These are phyloP conservation scores for Exaiptasia diaphana DNA, from an alignment of 64 coral and sea anemone genomes.

Conservation along the genomic window DNA sequence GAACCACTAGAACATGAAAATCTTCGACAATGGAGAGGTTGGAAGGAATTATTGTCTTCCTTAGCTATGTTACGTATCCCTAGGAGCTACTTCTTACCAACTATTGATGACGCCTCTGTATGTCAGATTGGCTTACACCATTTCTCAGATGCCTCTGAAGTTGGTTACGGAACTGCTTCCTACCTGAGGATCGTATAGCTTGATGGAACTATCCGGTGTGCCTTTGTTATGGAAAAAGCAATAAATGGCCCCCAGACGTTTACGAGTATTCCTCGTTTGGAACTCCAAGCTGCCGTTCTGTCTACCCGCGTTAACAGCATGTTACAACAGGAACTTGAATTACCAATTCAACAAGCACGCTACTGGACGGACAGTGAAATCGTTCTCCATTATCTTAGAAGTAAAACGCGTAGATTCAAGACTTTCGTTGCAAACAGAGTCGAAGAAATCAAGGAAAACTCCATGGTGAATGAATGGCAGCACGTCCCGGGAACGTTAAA, in stretches of 20 bases:
- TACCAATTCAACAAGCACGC: background rate
- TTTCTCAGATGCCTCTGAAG: background rate
- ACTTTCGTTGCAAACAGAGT: slow-evolving; percentile 16
- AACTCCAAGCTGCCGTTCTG: background rate
- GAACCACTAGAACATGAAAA: background rate
- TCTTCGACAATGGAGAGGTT: background rate
- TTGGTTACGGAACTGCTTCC: background rate
- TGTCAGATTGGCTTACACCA: background rate
- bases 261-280: background rate
- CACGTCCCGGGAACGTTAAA: slow-evolving; percentile 22
- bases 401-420: background rate
- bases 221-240: background rate
- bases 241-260: background rate
- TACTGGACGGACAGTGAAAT: slow-evolving; percentile 12
- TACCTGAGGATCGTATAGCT: background rate
- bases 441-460: background rate
- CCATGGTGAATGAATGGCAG: background rate
- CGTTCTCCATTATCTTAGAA: background rate
- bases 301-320: background rate
- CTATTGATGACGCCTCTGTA: background rate
- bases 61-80: background rate
- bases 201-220: background rate
- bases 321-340: background rate
- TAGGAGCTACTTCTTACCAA: background rate
- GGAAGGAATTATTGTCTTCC: background rate